These are phyloP conservation scores for Scortum barcoo DNA, from an alignment of 2,113 vertebrate genomes.

Conservation along the genomic window DNA sequence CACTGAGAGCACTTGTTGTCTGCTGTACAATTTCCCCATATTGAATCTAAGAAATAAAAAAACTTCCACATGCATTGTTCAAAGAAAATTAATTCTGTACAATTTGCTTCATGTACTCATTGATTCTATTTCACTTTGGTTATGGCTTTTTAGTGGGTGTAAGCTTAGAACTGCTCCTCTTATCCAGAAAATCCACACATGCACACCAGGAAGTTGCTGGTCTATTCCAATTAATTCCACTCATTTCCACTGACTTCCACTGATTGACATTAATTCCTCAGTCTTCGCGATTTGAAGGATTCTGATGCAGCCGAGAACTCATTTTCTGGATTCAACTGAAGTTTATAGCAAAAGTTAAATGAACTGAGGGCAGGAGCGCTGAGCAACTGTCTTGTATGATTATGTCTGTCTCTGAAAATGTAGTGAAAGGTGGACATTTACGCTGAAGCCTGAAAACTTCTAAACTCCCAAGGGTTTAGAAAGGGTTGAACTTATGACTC, in stretches of 20 bases:
- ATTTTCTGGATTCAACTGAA: slow-evolving; percentile 13
- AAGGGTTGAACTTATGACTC: not conserved
- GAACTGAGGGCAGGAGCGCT: not conserved
- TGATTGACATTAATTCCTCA: not conserved
- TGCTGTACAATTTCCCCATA: not conserved
- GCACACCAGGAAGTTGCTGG: not conserved
- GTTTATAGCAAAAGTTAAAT: slow-evolving; percentile 15
- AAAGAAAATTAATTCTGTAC: not conserved
- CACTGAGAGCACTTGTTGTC: not conserved
- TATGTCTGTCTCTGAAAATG: not conserved
- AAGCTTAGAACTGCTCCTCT: not conserved
- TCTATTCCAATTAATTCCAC: not conserved
- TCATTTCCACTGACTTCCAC: too few relatives aligned
- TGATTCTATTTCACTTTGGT: not conserved
- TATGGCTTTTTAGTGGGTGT: not conserved
- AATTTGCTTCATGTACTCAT: not conserved
- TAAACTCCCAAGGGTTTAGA: not conserved
- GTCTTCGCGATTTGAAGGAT: not conserved
- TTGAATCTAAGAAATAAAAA: slow-evolving; percentile 6
- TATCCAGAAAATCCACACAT: not conserved
- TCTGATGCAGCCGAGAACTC: not conserved
- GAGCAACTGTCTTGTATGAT: not conserved
- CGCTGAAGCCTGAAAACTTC: not conserved
- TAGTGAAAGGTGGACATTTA: slow-evolving; percentile 14
- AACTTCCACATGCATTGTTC: not conserved